Percentiles rank a stretch among this genome's conserved stretches.
Evolutionary conservation across 2,797 vertebrate species (phyloP).

Genomic region (Garrulus glandarius): DNA sequence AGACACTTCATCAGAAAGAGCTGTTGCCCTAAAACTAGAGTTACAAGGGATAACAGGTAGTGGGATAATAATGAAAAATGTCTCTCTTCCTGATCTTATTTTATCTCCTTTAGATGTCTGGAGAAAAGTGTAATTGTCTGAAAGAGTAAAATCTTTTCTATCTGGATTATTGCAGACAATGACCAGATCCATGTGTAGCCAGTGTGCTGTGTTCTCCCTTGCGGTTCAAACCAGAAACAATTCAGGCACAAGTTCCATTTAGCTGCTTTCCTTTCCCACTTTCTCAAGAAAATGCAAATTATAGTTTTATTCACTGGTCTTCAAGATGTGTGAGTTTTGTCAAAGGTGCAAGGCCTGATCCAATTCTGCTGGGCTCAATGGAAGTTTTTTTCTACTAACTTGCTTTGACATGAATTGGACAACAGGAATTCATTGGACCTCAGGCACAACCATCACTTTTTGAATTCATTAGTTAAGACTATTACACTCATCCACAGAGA

Average conservation of each 20-base stretch:
- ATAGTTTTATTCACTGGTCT: neutral
- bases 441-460: neutral
- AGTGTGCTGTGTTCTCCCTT: neutral
- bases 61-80: neutral
- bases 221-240: neutral
- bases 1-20: neutral
- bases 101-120: neutral
- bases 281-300: neutral
- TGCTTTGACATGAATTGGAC: neutral
- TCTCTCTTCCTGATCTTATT: neutral
- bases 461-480: neutral
- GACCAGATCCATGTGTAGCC: neutral
- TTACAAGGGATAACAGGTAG: neutral
- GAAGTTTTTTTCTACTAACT: neutral
- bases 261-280: neutral
- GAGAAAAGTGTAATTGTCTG: neutral
- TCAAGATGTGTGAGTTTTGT: neutral
- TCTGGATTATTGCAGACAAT: neutral
- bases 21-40: neutral
- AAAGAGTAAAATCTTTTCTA: neutral
- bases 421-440: neutral
- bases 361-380: neutral
- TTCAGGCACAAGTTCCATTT: neutral
- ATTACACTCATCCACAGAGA: neutral
- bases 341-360: neutral